Conservation (phyloP, 2,888 invertebrate genomes). For the Drosophila testacea region DNA sequence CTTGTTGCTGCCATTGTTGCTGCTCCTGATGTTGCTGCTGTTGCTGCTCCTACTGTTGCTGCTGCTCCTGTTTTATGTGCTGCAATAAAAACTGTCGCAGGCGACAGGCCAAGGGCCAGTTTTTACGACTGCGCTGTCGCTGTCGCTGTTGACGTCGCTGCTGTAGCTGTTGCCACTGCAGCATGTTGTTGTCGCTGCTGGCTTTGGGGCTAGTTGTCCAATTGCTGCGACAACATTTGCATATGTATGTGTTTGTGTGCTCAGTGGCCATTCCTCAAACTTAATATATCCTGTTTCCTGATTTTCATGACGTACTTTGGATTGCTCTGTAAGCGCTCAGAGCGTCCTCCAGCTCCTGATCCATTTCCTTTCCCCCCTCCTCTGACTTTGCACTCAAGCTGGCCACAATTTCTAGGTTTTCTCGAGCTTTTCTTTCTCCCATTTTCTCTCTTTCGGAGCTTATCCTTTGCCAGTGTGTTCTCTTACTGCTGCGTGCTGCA, state of each 20-base stretch:
- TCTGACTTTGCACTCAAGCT: constrained; percentile 33
- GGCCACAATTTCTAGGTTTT: constrained; percentile 67
- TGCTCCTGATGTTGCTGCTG: constrained; percentile 21
- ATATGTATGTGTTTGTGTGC: constrained; percentile 58
- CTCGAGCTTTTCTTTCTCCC: constrained; percentile 20
- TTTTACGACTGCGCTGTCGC: constrained; percentile 64
- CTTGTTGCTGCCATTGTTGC: constrained; percentile 51
- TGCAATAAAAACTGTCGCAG: constrained; percentile 79
- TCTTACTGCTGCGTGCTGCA: constrained; percentile 41
- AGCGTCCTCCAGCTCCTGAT: constrained; percentile 16
- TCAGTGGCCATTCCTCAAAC: constrained; percentile 74
- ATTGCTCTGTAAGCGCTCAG: constrained; percentile 56
- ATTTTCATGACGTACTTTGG: constrained; percentile 77
- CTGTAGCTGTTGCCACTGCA: constrained; percentile 27
- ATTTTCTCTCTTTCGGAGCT: constrained; percentile 12
- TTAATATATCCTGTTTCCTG: constrained; percentile 80
- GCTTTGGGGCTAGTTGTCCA: constrained; percentile 65
- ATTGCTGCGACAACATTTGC: constrained; percentile 71
- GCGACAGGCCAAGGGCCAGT: constrained; percentile 71
- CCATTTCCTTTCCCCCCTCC: neutral
- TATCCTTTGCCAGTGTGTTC: constrained; percentile 22
- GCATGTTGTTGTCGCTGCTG: constrained; percentile 44
- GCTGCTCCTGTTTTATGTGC: constrained; percentile 70
- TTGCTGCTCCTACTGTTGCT: constrained; percentile 17
- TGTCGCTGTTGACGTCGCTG: constrained; percentile 37